A percentile compares a stretch with the other conserved stretches of the same genome.
These are phyloP conservation scores for Hesperia comma DNA, from an alignment of 2,888 invertebrate genomes.

Conservation along the genomic window DNA sequence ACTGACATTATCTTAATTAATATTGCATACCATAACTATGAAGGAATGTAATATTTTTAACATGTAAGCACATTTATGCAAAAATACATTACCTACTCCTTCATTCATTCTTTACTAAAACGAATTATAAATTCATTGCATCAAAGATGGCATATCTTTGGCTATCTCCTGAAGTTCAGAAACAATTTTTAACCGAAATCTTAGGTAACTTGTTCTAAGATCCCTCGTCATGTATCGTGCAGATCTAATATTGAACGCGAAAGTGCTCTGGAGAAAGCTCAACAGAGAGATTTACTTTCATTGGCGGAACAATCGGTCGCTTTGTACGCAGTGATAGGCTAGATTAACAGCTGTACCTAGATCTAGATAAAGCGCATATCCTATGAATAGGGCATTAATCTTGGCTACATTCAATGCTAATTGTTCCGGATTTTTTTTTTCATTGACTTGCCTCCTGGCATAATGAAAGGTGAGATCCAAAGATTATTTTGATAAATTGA, in stretches of 20 bases:
- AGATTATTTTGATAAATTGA: not conserved
- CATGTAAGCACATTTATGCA: too few relatives aligned
- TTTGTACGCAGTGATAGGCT: not conserved
- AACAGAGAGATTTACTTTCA: conserved; percentile 6
- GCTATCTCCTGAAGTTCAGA: too few relatives aligned
- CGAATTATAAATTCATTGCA: too few relatives aligned
- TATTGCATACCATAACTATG: too few relatives aligned
- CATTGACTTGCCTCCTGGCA: not conserved
- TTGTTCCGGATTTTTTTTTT: not conserved
- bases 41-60: too few relatives aligned
- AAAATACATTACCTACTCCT: too few relatives aligned
- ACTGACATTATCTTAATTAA: too few relatives aligned
- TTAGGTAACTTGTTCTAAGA: not conserved
- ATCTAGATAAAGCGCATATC: not conserved
- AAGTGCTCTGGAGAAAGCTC: not conserved
- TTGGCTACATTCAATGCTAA: not conserved
- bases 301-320: not conserved
- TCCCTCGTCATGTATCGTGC: too few relatives aligned
- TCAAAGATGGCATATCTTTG: too few relatives aligned
- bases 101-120: too few relatives aligned
- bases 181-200: too few relatives aligned
- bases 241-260: not conserved
- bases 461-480: not conserved
- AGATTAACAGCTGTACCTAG: not conserved
- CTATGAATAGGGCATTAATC: not conserved